Base-by-base conservation (phyloP, 2,113 vertebrate genomes). In the Nannobrachium achirus region DNA sequence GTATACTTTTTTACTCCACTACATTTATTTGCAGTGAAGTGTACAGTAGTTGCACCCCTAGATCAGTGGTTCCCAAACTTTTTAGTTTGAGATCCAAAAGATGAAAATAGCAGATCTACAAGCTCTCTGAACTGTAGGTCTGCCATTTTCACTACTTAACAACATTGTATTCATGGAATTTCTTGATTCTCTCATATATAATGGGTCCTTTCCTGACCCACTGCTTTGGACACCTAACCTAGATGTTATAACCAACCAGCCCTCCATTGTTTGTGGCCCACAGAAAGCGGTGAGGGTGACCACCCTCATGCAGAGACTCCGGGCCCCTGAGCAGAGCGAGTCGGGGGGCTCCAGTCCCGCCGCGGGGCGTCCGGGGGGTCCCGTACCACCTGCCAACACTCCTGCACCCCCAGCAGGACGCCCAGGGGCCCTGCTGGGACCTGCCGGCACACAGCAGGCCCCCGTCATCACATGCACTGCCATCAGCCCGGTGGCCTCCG, bases 281-380 rank as follows among this genome's bases (percentile, higher is more conserved):
- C 91, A 99, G 97, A 99, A 99, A 93, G 97, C 97, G 10, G 96
- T 98, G 15, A 89, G 97, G 82, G 97, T 99, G 69, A 99, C 97
- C 73, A 99, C 97, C 10, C 93, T 99, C 76, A 99, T 99, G 97
- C 98, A 98, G 83, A 94, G 96, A 56, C 95, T 98, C 49, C 90
- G 97, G 57, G 96, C 95, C 0, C 93, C 96, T 0, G 97, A 99
- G 75, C 96, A 95, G 82, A 91, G 93, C 0, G 93, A 94, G 38
- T 69, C 89, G 0, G 87, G 89, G 55, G 87, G 82, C 57, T 50
- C 86, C 19, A 72, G 85, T 78, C 80, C 84, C 7, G 85, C 87
- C 41, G 56, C 88, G 0, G 91, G 91, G 1, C 84, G 92, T 38
- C 70, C 86, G 4, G 75, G 79, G 55, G 85, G 78, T 56, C 75